A percentile compares a stretch with the other conserved stretches of the same genome.
Evolutionary conservation across 2,113 vertebrate species (phyloP).

Genomic region (Petaurus breviceps): DNA sequence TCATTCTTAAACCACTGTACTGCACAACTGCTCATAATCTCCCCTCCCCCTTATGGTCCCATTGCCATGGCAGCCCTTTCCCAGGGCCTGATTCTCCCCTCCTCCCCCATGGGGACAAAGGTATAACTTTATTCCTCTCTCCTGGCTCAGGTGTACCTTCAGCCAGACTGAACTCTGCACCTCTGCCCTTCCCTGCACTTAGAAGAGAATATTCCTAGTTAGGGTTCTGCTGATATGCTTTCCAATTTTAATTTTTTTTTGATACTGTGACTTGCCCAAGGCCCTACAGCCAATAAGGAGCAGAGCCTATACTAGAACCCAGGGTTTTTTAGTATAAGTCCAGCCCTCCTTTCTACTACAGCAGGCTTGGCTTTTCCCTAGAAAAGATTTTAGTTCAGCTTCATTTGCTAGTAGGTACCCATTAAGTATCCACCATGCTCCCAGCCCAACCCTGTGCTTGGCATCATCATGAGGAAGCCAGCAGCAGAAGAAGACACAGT

Average conservation of each 20-base stretch:
- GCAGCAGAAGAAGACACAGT: not conserved
- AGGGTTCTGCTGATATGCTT: not conserved
- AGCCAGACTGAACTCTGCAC: not conserved
- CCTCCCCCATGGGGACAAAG: not conserved
- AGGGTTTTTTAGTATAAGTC: not conserved
- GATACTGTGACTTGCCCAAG: not conserved
- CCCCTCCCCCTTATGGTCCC: not conserved
- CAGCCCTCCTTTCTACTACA: not conserved
- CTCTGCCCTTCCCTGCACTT: not conserved
- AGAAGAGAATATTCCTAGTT: not conserved
- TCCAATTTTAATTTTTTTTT: not conserved
- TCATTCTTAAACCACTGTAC: not conserved
- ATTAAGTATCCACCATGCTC: constrained; percentile 20
- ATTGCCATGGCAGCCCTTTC: not conserved
- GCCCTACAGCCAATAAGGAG: not conserved
- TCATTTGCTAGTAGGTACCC: not conserved
- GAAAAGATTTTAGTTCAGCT: not conserved
- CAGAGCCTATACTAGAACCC: not conserved
- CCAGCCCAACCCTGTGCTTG: not conserved
- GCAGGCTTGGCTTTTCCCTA: not conserved
- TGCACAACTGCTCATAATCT: not conserved
- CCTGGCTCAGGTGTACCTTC: not conserved
- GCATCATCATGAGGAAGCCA: not conserved
- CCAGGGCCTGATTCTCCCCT: not conserved
- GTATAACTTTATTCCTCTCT: not conserved